Evolutionary conservation across 1,140 invertebrate species (phyloP).

Genomic region (Pteromalus puparum): DNA sequence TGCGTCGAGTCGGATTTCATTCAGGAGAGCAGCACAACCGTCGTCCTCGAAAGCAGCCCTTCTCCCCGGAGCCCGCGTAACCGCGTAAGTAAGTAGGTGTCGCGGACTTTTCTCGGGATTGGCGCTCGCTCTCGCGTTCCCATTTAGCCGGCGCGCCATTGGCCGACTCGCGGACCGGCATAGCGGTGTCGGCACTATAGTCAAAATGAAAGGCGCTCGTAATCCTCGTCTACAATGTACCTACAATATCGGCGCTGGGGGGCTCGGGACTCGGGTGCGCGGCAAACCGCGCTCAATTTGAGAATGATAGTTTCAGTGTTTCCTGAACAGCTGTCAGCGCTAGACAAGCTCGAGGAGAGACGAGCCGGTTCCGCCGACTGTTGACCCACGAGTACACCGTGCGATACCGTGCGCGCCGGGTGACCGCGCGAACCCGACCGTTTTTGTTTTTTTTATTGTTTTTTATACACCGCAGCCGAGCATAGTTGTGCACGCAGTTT

Average conservation of each 20-base stretch:
- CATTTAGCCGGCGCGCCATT: slow-evolving; percentile 64
- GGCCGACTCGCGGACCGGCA: slow-evolving; percentile 42
- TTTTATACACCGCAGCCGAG: no score
- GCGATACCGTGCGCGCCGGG: slow-evolving; percentile 53
- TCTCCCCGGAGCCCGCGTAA: no score
- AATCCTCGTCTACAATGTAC: slow-evolving; percentile 73
- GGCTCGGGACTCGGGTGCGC: slow-evolving; percentile 44
- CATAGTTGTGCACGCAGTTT: not conserved
- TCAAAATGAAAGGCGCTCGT: slow-evolving; percentile 74
- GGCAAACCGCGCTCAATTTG: slow-evolving; percentile 70
- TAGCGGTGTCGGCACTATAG: slow-evolving; percentile 69
- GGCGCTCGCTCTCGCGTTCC: slow-evolving; percentile 74
- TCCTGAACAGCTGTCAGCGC: slow-evolving; percentile 75
- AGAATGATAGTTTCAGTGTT: slow-evolving; percentile 75
- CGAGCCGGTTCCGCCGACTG: no score
- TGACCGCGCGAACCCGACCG: slow-evolving; percentile 3
- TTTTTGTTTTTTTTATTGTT: no score
- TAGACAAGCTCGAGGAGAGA: slow-evolving; percentile 64
- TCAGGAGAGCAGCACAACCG: no score
- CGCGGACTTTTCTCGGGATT: slow-evolving; percentile 51
- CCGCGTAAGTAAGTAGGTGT: no score
- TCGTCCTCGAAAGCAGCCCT: no score
- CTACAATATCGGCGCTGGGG: slow-evolving; percentile 63
- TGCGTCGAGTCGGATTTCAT: no score
- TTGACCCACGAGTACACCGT: not conserved